Evolutionary conservation across 2,113 vertebrate genomes (phyloP).

Genomic region (Platichthys stellatus): DNA sequence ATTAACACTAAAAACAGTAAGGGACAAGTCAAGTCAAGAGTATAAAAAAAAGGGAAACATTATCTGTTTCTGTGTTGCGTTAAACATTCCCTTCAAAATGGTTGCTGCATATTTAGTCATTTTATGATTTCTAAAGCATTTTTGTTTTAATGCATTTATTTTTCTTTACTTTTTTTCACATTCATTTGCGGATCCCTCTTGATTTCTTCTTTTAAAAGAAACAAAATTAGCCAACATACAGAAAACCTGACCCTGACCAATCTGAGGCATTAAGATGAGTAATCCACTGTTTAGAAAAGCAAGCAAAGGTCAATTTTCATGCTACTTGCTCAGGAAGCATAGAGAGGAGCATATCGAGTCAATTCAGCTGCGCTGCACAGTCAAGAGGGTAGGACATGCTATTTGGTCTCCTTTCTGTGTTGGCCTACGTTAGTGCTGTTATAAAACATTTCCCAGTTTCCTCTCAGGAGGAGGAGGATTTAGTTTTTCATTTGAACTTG

Average conservation of each 20-base stretch:
- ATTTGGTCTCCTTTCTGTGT: conserved; percentile 27
- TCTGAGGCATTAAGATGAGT: conserved; percentile 74
- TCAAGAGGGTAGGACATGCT: conserved; percentile 59
- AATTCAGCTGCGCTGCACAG: conserved; percentile 63
- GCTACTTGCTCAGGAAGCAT: conserved; percentile 73
- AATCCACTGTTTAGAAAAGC: conserved; percentile 79
- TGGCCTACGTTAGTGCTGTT: conserved; percentile 43
- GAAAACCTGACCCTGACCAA: conserved; percentile 61
- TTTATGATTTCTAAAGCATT: conserved; percentile 54
- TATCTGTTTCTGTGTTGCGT: conserved; percentile 28
- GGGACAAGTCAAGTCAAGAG: not conserved
- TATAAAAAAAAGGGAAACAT: not conserved
- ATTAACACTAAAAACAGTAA: not conserved
- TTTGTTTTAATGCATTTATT: conserved; percentile 34
- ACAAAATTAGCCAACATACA: conserved; percentile 39
- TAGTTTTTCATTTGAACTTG: conserved; percentile 18
- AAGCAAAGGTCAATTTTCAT: conserved; percentile 81
- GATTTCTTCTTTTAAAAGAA: conserved; percentile 34
- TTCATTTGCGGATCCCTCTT: conserved; percentile 34
- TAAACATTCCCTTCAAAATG: conserved; percentile 41
- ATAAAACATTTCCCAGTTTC: conserved; percentile 45
- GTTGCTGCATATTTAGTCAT: conserved; percentile 50
- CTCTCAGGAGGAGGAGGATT: conserved; percentile 6
- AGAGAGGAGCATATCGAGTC: conserved; percentile 68
- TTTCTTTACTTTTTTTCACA: conserved; percentile 20